Conservation (phyloP, 92 coral and sea anemone genomes). For the Anthopleura xanthogrammica region DNA sequence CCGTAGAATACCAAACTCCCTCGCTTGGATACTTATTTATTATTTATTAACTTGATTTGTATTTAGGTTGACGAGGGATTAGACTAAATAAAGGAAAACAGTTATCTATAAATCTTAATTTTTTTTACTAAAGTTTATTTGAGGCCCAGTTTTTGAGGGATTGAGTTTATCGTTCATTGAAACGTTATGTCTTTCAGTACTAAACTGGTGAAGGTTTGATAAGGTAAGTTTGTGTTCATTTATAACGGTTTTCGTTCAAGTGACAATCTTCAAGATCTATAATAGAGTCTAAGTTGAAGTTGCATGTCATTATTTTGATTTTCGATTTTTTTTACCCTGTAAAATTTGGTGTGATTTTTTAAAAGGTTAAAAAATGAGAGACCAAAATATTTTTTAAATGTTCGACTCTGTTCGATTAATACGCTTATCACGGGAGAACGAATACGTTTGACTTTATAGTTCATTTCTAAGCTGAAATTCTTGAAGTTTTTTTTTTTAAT, state of each 20-base stretch:
- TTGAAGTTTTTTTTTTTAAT: too few relatives aligned
- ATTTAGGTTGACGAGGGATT: background rate
- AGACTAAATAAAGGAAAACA: constrained; percentile 8
- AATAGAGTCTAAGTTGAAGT: background rate
- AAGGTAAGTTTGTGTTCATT: background rate
- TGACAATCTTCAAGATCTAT: background rate
- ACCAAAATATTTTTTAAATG: too few relatives aligned
- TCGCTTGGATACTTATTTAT: constrained; percentile 16
- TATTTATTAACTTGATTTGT: constrained; percentile 12
- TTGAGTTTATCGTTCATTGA: background rate
- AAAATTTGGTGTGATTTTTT: too few relatives aligned
- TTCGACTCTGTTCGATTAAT: too few relatives aligned
- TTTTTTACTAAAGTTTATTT: background rate
- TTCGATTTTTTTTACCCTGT: background rate
- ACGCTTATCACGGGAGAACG: too few relatives aligned
- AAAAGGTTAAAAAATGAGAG: too few relatives aligned
- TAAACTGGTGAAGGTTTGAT: background rate
- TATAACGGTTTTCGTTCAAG: background rate
- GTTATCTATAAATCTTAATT: background rate
- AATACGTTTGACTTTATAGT: too few relatives aligned
- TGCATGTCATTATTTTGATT: background rate
- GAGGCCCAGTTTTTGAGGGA: background rate
- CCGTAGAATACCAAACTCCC: constrained; percentile 10
- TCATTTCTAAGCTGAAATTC: too few relatives aligned
- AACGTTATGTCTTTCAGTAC: background rate